Base-by-base conservation (phyloP, 2,113 vertebrate species). In the Mustela lutreola region DNA sequence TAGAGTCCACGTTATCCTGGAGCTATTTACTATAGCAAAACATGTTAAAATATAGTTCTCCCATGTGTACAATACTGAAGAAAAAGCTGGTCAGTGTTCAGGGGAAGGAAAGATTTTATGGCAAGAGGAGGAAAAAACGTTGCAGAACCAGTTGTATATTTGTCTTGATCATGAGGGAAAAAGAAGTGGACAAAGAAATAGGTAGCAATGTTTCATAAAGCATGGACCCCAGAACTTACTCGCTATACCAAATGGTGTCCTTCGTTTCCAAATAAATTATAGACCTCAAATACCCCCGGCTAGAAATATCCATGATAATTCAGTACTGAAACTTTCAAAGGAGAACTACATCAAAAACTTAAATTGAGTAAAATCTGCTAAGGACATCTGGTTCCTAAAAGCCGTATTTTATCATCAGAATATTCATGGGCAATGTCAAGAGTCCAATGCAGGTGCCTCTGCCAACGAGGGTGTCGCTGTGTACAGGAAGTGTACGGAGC, bases 341-440 rank as follows among this genome's bases (percentile, higher is more conserved):
- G 85, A 97, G 91, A 96, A 85, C 73, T 79, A 75, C 97, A 97
- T 91, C 19, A 5, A 95, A 96, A 95, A 67, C 88, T 97, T 92
- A 95, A 98, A 97, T 96, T 96, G 88, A 15, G 73, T 96, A 91
- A 96, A 97, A 95, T 98, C 96, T 97, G 96, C 81, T 96, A 93
- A 97, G 97, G 96, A 96, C 96, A 98, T 98, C 96, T 97, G 98
- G 97, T 91, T 97, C 70, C 96, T 95, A 93, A 97, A 96, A 97
- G 93, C 97, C 2, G 50, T 26, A 84, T 97, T 97, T 94, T 97
- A 83, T 93, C 45, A 94, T 96, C 97, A 89, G 98, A 98, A 98
- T 98, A 98, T 98, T 98, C 97, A 97, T 97, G 93, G 94, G 97
- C 79, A 62, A 91, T 97, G 94, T 96, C 97, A 97, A 97, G 96